Conservation (phyloP, 2,888 invertebrate genomes). For the Hemithea aestivaria region DNA sequence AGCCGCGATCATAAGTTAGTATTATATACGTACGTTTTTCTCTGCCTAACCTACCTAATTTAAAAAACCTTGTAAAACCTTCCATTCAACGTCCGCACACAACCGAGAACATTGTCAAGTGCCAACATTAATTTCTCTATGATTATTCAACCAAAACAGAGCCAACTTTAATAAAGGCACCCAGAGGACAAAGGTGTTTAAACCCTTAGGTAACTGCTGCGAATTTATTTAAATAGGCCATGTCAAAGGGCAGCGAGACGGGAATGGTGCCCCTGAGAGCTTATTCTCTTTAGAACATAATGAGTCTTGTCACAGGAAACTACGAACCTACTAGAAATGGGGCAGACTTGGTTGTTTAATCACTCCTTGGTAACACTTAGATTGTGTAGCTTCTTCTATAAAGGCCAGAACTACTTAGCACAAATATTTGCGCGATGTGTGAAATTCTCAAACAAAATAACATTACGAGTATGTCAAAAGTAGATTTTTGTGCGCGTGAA, state of each 20-base stretch:
- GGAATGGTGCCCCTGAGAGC: conserved; percentile 34
- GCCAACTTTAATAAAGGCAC: conserved; percentile 16
- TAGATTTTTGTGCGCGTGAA: too few species aligned
- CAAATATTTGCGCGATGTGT: too few species aligned
- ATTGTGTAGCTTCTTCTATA: too few species aligned
- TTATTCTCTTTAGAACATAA: conserved; percentile 54
- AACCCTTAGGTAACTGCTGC: conserved; percentile 21
- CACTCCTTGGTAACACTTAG: too few species aligned
- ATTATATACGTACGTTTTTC: too few species aligned
- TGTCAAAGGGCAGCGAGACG: conserved; percentile 33
- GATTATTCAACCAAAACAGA: conserved; percentile 12
- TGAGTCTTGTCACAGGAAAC: conserved; percentile 34
- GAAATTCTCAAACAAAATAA: too few species aligned
- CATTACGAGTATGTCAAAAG: too few species aligned
- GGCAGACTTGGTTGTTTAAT: conserved; percentile 11
- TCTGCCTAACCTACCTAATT: too few species aligned
- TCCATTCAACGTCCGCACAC: too few species aligned
- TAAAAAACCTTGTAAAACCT: too few species aligned
- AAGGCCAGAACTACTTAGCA: too few species aligned
- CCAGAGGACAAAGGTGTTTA: conserved; percentile 18
- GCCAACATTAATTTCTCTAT: conserved; percentile 5
- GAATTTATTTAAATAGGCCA: conserved; percentile 36
- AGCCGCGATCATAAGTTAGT: too few species aligned
- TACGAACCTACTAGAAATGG: conserved; percentile 14
- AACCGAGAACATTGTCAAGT: conserved; percentile 1